Percentiles rank a stretch among this genome's conserved stretches.
These are phyloP conservation scores for Polydrusus cervinus DNA, from an alignment of 2,888 invertebrate genomes.

Conservation along the genomic window DNA sequence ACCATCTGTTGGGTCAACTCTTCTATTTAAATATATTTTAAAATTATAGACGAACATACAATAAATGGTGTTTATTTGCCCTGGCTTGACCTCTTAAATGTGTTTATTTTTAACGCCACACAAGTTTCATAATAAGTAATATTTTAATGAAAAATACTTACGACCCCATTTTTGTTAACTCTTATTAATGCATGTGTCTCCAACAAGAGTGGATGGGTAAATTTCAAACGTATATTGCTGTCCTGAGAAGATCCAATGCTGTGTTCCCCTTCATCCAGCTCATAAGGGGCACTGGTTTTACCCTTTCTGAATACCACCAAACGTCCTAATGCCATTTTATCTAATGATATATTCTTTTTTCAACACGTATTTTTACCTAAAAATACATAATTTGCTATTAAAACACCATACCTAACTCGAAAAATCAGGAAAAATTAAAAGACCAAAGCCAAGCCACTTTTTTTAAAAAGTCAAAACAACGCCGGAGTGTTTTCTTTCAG, in stretches of 20 bases:
- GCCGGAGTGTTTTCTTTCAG: background rate
- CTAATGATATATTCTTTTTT: background rate
- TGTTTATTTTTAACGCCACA: no score
- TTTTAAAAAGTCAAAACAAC: constrained; percentile 13
- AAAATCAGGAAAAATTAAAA: background rate
- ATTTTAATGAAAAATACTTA: constrained; percentile 52
- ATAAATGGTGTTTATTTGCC: no score
- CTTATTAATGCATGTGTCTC: constrained; percentile 56
- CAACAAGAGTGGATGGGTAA: constrained; percentile 45
- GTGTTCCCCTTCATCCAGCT: constrained; percentile 51
- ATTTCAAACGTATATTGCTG: constrained; percentile 59
- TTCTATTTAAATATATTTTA: no score
- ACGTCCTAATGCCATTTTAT: constrained; percentile 10
- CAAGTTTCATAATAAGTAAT: background rate
- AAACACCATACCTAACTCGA: background rate
- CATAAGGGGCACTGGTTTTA: constrained; percentile 44
- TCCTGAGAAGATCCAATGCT: constrained; percentile 56
- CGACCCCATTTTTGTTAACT: constrained; percentile 56
- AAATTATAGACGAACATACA: background rate
- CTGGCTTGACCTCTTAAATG: background rate
- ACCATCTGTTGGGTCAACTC: no score
- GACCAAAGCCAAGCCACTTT: constrained; percentile 41
- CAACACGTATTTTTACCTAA: background rate
- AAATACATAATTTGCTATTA: background rate
- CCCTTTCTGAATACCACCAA: constrained; percentile 53